phyloP scores from a whole-genome alignment of 2,888 invertebrate genomes.

The Drepanosiphum platanoidis region DNA sequence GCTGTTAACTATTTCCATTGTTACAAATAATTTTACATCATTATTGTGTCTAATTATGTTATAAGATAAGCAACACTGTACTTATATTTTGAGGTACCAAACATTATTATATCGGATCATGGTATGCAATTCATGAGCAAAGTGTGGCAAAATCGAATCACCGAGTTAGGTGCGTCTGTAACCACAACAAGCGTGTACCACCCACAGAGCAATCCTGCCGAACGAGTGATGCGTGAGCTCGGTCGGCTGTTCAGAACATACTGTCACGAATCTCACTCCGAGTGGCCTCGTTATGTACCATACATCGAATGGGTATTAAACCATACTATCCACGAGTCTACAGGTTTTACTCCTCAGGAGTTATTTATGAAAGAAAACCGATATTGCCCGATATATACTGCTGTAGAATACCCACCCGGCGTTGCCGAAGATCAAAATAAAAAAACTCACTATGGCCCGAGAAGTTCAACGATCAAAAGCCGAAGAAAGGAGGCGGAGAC shows the following conservation, averaged over 20 bases:
- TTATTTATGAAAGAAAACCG: not conserved
- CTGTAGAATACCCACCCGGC: not conserved
- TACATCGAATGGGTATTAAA: constrained; percentile 7
- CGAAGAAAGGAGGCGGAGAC: not conserved
- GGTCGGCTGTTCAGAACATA: not conserved
- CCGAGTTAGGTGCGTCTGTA: too few species aligned
- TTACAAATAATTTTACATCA: too few species aligned
- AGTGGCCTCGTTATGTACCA: not conserved
- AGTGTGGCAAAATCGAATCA: not conserved
- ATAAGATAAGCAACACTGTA: too few species aligned
- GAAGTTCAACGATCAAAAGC: not conserved
- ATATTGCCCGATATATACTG: not conserved
- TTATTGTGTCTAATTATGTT: too few species aligned
- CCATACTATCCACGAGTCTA: not conserved
- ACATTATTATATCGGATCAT: not conserved
- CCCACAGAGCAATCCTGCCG: not conserved
- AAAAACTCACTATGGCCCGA: not conserved
- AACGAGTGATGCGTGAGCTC: not conserved
- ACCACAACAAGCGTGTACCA: not conserved
- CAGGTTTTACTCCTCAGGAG: not conserved
- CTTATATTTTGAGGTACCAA: not conserved
- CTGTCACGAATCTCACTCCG: not conserved
- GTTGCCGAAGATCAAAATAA: not conserved
- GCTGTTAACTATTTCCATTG: too few species aligned
- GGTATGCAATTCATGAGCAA: not conserved